Base-by-base conservation (phyloP, 2,888 invertebrate species). In the Cheilosia soror region DNA sequence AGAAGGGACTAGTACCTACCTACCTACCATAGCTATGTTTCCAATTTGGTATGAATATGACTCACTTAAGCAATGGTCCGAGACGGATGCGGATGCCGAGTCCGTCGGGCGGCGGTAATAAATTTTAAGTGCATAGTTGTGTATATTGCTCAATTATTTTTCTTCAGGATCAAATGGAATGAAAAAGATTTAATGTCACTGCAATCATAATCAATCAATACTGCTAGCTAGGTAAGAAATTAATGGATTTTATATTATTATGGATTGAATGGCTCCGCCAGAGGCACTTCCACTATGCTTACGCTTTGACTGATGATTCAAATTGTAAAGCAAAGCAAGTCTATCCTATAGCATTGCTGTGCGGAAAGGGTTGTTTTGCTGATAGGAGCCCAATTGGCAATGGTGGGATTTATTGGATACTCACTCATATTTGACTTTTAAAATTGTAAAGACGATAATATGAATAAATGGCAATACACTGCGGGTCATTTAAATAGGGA, bases 151-250 rank as follows among this genome's bases (percentile, higher is more conserved):
- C 87, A 84, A 88, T 88, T 88, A 88, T 88, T 88, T 83, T 80
- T 73, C 79, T 77, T 72, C 85, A 68, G 65, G 63, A 87, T 78
- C 85, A 87, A 88, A 88, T 88, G 87, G 87, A 79, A 79, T 75
- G 87, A 83, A 80, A 80, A 86, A 88, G 87, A 88, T 88, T 88
- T 88, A 88, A 85, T 85, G 83, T 76, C 78, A 76, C 75, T 81
- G 82, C 77, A 82, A 87, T 88, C 87, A 87, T 86, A 88, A 88
- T 88, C 87, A 88, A 88, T 88, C 87, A 88, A 86, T 82, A 84
- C 71, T 60, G 53, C 47, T 49, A 15, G 55, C 20, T 53, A 29
- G 25, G 9, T 62, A 29, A 71, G 49, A 77, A 76, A 85, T 85
- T 72, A 85, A 85, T 85, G 81, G 85, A 77, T 81, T 51, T 29